Evolutionary conservation across 2,113 vertebrate species (phyloP).

Genomic region (Leucosticte australis): DNA sequence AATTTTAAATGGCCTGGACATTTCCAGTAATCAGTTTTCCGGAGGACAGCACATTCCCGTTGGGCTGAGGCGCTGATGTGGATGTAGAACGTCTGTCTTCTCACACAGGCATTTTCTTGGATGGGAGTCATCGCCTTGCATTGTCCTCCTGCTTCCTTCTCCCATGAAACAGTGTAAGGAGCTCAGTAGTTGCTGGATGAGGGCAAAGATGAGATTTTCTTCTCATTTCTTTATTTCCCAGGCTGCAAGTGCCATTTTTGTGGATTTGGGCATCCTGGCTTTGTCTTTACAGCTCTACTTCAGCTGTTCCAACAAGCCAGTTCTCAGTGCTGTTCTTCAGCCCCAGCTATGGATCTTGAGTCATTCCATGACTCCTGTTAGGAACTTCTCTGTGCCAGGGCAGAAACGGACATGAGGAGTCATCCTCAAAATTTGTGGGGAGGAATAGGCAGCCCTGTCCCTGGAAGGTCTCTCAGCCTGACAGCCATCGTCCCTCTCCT

Average conservation of each 20-base stretch:
- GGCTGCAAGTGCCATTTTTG: not conserved
- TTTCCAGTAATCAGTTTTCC: conserved; percentile 26
- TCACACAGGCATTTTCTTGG: conserved; percentile 44
- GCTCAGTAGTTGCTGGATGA: not conserved
- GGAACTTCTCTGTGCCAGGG: not conserved
- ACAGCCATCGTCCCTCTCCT: not conserved
- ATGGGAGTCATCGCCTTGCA: conserved; percentile 34
- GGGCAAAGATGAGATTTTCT: not conserved
- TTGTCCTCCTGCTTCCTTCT: conserved; percentile 4
- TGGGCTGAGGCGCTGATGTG: not conserved
- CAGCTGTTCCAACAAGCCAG: not conserved
- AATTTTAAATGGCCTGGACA: not conserved
- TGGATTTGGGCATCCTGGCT: not conserved
- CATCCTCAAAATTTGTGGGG: not conserved
- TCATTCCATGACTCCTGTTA: not conserved
- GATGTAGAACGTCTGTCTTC: not conserved
- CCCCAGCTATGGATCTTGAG: accelerated
- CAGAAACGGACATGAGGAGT: not conserved
- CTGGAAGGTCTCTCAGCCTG: not conserved
- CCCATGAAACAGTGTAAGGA: not conserved
- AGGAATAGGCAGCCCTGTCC: not conserved
- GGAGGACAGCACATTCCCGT: conserved; percentile 1
- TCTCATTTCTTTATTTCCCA: not conserved
- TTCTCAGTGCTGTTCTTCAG: not conserved
- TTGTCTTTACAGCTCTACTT: not conserved